Evolutionary conservation across 2,797 vertebrate genomes (phyloP).

Genomic region (Phrynocephalus vlangalii): DNA sequence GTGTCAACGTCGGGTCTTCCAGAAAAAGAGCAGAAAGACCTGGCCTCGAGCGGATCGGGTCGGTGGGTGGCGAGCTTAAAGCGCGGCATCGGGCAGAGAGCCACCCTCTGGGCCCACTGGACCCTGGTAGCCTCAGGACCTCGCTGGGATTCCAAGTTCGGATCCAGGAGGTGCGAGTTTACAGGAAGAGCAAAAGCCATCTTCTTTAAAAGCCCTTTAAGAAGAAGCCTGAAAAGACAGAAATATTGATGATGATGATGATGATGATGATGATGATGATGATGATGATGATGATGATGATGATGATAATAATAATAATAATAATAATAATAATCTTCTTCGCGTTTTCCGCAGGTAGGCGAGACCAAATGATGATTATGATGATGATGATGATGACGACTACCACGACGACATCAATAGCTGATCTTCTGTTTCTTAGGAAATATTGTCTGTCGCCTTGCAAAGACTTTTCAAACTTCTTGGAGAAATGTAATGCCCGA

Average conservation of each 20-base stretch:
- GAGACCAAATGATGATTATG: neutral
- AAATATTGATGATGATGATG: neutral
- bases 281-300: too few relatives aligned
- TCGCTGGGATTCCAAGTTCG: slow-evolving; percentile 49
- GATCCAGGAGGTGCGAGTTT: slow-evolving; percentile 71
- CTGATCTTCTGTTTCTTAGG: neutral
- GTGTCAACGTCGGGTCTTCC: slow-evolving; percentile 60
- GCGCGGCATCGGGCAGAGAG: slow-evolving; percentile 76
- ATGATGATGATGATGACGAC: too few relatives aligned
- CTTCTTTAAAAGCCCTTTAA: neutral
- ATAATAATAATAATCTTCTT: too few relatives aligned
- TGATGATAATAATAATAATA: too few relatives aligned
- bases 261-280: too few relatives aligned
- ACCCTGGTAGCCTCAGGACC: slow-evolving; percentile 28
- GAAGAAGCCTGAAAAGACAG: neutral
- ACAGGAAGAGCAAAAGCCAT: slow-evolving; percentile 64
- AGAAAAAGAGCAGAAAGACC: slow-evolving; percentile 58
- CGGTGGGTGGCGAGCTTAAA: slow-evolving; percentile 57
- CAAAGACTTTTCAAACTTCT: slow-evolving; percentile 51
- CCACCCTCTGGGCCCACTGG: slow-evolving; percentile 59
- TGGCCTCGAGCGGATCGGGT: slow-evolving; percentile 54
- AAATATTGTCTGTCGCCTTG: too few relatives aligned
- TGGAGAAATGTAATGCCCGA: neutral
- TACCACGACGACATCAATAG: neutral
- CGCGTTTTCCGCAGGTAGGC: too few relatives aligned